Evolutionary conservation across 2,113 vertebrate genomes (phyloP).

Genomic region (Formicarius rufipectus): DNA sequence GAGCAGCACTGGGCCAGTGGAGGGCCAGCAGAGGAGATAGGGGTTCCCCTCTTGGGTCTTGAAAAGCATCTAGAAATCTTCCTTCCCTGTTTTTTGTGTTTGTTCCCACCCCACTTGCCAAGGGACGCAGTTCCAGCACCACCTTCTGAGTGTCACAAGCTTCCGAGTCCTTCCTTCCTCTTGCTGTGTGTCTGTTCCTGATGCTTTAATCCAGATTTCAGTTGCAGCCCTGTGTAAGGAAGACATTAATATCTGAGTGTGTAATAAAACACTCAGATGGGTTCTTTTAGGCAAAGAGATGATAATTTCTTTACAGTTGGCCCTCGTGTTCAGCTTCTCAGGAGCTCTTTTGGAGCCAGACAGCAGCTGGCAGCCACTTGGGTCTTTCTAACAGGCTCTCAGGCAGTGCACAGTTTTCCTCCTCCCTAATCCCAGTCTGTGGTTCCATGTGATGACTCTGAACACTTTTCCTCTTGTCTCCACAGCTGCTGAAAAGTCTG

Average conservation of each 20-base stretch:
- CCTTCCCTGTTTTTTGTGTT: background rate
- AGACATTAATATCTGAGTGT: background rate
- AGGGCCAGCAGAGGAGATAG: background rate
- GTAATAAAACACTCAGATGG: background rate
- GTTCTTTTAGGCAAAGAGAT: background rate
- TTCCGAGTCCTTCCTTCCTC: background rate
- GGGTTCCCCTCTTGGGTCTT: background rate
- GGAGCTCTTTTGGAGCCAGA: background rate
- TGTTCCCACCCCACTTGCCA: background rate
- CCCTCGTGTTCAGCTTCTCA: background rate
- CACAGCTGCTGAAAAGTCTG: constrained; percentile 90
- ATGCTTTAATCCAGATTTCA: background rate
- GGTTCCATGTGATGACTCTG: background rate
- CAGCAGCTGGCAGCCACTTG: background rate
- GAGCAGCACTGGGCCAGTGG: background rate
- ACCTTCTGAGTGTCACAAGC: background rate
- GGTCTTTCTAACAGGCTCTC: background rate
- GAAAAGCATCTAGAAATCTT: background rate
- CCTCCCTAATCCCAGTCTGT: background rate
- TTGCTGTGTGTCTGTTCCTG: background rate
- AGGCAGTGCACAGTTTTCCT: background rate
- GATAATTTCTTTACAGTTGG: background rate
- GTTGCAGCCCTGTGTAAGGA: background rate
- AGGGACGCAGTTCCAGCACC: background rate
- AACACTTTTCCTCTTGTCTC: constrained; percentile 35